A percentile compares a stretch with the other conserved stretches of the same genome.
Conservation (phyloP, 1,140 invertebrate species). For the Pogonomyrmex californicus region DNA sequence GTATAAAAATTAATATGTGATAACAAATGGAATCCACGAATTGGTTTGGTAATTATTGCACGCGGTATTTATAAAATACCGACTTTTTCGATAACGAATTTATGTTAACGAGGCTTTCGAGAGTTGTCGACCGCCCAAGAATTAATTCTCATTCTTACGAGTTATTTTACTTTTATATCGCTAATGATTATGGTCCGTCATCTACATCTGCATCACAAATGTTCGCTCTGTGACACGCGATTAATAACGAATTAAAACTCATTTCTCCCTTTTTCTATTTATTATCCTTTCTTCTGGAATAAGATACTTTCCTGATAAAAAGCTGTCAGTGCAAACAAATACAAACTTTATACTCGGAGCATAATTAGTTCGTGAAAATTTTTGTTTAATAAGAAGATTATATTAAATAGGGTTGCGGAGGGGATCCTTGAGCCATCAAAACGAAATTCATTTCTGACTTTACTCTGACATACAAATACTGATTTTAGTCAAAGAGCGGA, state of each 20-base stretch:
- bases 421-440: background rate
- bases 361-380: background rate
- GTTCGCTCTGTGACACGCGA: too few species aligned
- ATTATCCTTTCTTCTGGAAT: background rate
- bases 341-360: background rate
- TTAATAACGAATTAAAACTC: background rate
- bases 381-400: background rate
- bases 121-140: background rate
- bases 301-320: background rate
- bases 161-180: background rate
- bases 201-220: background rate
- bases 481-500: too few species aligned
- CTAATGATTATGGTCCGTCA: background rate
- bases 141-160: slow-evolving; percentile 45
- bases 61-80: slow-evolving; percentile 13
- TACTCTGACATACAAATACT: background rate
- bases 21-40: slow-evolving; percentile 16
- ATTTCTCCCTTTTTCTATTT: background rate
- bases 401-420: background rate
- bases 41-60: slow-evolving; percentile 35
- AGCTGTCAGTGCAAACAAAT: background rate
- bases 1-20: background rate
- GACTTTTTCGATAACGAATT: background rate
- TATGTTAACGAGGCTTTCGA: slow-evolving; percentile 40
- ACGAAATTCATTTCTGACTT: background rate